Evolutionary conservation across 2,113 vertebrate species (phyloP).

Genomic region (Chionis minor): DNA sequence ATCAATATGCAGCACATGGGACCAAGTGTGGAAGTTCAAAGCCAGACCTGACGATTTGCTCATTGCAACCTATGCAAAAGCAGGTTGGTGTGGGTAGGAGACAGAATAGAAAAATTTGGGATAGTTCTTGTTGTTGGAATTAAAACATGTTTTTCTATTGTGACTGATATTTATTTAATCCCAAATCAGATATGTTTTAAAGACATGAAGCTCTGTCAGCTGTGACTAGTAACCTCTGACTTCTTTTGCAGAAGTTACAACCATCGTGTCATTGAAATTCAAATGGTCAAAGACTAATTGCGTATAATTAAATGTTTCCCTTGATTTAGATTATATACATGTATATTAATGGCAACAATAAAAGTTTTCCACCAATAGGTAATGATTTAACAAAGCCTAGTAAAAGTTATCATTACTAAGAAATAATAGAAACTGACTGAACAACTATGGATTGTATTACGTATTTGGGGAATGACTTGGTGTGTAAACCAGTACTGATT

Average conservation of each 20-base stretch:
- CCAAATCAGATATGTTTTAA: not conserved
- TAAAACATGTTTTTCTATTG: not conserved
- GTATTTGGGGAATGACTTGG: not conserved
- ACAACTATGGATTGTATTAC: not conserved
- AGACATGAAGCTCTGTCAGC: not conserved
- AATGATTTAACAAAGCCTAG: not conserved
- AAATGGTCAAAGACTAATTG: not conserved
- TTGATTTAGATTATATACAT: not conserved
- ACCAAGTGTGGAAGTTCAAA: conserved; percentile 69
- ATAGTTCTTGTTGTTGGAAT: not conserved
- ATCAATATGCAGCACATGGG: not conserved
- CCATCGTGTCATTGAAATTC: not conserved
- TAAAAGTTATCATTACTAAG: not conserved
- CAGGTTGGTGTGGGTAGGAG: conserved; percentile 57
- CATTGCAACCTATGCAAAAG: conserved; percentile 71
- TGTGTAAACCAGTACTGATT: not conserved
- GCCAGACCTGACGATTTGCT: conserved; percentile 74
- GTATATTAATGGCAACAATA: not conserved
- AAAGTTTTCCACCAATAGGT: not conserved
- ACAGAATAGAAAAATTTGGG: not conserved
- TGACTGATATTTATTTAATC: not conserved
- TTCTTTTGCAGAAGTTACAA: not conserved
- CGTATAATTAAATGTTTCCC: not conserved
- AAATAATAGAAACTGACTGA: not conserved
- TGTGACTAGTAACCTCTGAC: not conserved